Evolutionary conservation across 2,888 invertebrate species (phyloP).

Genomic region (Leptinotarsa tumamoca): DNA sequence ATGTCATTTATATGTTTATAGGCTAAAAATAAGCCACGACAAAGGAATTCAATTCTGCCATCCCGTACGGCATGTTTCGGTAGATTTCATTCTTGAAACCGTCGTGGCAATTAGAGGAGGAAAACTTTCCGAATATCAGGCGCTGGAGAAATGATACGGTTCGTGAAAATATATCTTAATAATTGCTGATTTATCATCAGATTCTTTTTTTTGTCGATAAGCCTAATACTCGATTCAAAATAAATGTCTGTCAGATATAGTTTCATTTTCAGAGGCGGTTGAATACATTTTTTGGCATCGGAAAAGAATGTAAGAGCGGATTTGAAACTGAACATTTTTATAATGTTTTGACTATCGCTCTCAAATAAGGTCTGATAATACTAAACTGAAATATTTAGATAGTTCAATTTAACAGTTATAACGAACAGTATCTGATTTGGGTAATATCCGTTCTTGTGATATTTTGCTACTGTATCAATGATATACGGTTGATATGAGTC

Average conservation of each 20-base stretch:
- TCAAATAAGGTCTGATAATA: too few species aligned
- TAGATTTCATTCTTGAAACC: conserved; percentile 41
- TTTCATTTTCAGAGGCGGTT: too few species aligned
- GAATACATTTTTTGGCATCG: too few species aligned
- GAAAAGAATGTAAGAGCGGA: too few species aligned
- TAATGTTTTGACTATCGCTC: too few species aligned
- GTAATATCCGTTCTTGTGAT: not conserved
- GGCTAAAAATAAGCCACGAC: conserved; percentile 47
- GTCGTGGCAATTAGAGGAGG: conserved; percentile 23
- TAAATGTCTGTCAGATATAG: not conserved
- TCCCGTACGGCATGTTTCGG: conserved; percentile 31
- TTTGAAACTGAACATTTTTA: too few species aligned
- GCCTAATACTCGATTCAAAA: not conserved
- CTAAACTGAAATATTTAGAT: not conserved
- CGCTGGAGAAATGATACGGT: conserved; percentile 27
- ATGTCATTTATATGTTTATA: conserved; percentile 48
- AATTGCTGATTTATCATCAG: not conserved
- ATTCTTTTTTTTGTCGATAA: not conserved
- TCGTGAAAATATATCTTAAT: not conserved
- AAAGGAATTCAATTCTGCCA: conserved; percentile 43
- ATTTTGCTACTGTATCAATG: not conserved
- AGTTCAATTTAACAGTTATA: not conserved
- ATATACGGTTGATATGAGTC: not conserved
- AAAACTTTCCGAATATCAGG: conserved; percentile 24
- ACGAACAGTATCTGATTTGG: not conserved